Conservation (phyloP, 2,113 vertebrate genomes). For the Zapus hudsonius region DNA sequence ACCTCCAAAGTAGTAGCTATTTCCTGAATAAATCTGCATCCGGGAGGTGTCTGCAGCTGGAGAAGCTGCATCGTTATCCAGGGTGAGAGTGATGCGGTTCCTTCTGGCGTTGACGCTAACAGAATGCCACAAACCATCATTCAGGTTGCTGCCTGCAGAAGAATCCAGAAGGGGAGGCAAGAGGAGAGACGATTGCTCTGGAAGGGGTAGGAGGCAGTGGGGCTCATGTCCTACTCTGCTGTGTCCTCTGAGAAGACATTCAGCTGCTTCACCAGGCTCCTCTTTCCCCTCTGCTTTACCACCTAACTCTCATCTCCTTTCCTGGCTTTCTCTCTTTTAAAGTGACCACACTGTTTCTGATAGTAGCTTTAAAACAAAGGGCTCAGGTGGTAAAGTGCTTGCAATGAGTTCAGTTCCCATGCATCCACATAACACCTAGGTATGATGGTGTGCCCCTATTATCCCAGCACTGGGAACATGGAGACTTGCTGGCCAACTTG, state of each 20-base stretch:
- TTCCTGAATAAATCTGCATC: constrained; percentile 88
- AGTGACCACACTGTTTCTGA: background rate
- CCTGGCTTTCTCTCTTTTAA: background rate
- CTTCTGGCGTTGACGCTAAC: constrained; percentile 90
- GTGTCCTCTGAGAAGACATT: rapidly evolving
- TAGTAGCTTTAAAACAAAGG: background rate
- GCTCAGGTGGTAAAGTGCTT: too few species aligned
- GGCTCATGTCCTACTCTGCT: background rate
- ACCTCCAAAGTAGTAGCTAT: constrained; percentile 95
- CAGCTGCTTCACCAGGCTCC: background rate
- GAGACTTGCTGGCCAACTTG: too few species aligned
- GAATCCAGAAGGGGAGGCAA: constrained; percentile 24
- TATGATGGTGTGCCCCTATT: too few species aligned
- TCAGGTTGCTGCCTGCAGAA: constrained; percentile 89
- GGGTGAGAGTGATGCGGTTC: constrained; percentile 89
- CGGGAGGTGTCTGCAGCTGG: constrained; percentile 86
- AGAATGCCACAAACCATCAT: constrained; percentile 96
- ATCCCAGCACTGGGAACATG: too few species aligned
- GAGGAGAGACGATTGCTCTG: background rate
- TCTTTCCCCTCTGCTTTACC: background rate
- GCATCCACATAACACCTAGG: too few species aligned
- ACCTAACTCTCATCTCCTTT: background rate
- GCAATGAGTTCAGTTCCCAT: too few species aligned
- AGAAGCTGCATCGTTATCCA: constrained; percentile 90
- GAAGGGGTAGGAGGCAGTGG: rapidly evolving